Percentiles rank a stretch among this genome's conserved stretches.
These are phyloP conservation scores for Coluber constrictor DNA, from an alignment of 2,797 vertebrate genomes.

Conservation along the genomic window DNA sequence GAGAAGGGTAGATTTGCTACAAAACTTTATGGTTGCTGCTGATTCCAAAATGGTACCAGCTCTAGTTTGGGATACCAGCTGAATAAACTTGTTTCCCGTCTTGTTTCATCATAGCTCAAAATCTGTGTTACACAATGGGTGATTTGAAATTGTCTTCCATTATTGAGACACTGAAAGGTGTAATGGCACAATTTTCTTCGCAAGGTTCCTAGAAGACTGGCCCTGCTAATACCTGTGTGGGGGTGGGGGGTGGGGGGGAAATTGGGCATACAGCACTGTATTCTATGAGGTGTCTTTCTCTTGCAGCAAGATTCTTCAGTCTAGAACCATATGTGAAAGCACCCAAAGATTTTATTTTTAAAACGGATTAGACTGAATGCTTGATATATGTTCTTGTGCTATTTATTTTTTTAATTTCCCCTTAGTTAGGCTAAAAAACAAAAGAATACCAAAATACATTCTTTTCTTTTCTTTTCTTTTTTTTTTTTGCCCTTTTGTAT, in stretches of 20 bases:
- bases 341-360: neutral
- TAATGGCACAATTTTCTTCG: neutral
- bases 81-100: neutral
- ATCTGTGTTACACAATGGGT: neutral
- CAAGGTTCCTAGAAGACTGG: neutral
- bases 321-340: neutral
- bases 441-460: neutral
- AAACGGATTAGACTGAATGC: neutral
- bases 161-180: neutral
- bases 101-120: neutral
- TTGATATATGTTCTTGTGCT: accelerated
- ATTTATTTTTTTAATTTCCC: neutral
- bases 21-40: neutral
- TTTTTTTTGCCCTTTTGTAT: slow-evolving; percentile 42
- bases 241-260: neutral
- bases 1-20: neutral
- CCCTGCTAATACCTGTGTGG: neutral
- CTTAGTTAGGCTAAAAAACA: neutral
- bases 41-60: neutral
- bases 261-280: neutral
- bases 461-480: neutral
- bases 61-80: neutral
- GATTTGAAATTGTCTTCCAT: neutral
- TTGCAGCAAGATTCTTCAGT: neutral
- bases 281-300: neutral